Percentiles rank a stretch among this genome's conserved stretches.
These are phyloP conservation scores for Typhlichthys subterraneus DNA, from an alignment of 2,797 vertebrate genomes.

Conservation along the genomic window DNA sequence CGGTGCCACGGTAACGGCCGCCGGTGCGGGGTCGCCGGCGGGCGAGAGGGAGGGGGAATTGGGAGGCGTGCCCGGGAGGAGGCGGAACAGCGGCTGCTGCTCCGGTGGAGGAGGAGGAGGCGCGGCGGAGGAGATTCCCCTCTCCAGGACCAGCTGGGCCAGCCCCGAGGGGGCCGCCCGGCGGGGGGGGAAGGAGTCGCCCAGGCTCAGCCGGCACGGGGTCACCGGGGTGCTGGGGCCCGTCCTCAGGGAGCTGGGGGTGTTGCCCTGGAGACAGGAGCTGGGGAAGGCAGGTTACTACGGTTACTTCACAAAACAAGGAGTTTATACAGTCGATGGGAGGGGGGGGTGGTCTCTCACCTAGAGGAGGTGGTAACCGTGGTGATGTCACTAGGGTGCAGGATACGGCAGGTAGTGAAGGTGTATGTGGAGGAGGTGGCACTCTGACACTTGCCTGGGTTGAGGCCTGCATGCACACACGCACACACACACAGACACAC, in stretches of 20 bases:
- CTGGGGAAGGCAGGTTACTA: constrained; percentile 46
- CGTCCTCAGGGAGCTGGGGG: constrained; percentile 79
- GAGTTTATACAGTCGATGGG: too few species aligned
- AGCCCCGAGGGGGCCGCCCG: constrained; percentile 78
- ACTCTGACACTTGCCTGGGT: constrained; percentile 93
- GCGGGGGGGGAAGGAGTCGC: constrained; percentile 84
- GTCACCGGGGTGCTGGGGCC: constrained; percentile 82
- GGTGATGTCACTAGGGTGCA: constrained; percentile 93
- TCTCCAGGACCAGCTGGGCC: constrained; percentile 89
- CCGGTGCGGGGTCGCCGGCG: constrained; percentile 80
- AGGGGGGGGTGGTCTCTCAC: constrained; percentile 54
- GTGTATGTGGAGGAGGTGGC: constrained; percentile 95
- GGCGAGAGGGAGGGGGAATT: constrained; percentile 87
- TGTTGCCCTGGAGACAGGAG: constrained; percentile 70
- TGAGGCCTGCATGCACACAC: constrained; percentile 74
- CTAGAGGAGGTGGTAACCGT: constrained; percentile 86
- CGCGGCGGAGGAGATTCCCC: constrained; percentile 85
- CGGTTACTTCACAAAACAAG: too few species aligned
- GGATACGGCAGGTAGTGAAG: constrained; percentile 94
- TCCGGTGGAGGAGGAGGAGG: constrained; percentile 26
- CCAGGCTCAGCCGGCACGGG: constrained; percentile 85
- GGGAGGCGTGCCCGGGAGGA: constrained; percentile 85
- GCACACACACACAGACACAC: neutral
- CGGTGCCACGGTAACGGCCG: constrained; percentile 66
- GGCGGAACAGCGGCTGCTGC: constrained; percentile 49